These are phyloP conservation scores for Andricus quercusramuli DNA, from an alignment of 2,888 invertebrate species.

Conservation along the genomic window DNA sequence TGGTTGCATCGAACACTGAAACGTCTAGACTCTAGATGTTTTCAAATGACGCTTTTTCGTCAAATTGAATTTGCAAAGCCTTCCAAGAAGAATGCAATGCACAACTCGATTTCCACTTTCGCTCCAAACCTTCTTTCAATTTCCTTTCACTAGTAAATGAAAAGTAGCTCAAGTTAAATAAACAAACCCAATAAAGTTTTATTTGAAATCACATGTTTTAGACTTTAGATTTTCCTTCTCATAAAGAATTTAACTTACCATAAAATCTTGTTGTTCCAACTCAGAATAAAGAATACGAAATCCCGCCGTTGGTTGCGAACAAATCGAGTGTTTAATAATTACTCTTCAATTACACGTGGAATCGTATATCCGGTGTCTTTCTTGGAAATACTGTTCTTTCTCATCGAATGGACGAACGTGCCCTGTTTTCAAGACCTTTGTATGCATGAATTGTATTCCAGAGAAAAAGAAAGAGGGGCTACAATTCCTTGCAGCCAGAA, in stretches of 20 bases:
- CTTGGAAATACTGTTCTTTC: constrained; percentile 32
- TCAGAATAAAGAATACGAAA: not conserved
- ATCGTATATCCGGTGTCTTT: constrained; percentile 54
- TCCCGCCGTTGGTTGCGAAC: not conserved
- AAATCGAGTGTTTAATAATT: constrained; percentile 65
- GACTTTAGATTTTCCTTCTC: not conserved
- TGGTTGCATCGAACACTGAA: constrained; percentile 23
- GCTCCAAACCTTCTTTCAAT: constrained; percentile 6
- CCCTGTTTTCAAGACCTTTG: constrained; percentile 48
- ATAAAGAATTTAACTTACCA: not conserved
- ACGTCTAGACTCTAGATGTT: constrained; percentile 8
- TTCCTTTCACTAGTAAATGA: not conserved
- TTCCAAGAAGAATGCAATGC: constrained; percentile 21
- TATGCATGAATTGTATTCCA: constrained; percentile 45
- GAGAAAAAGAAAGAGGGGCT: constrained; percentile 9
- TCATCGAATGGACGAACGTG: constrained; percentile 50
- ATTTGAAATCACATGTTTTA: not conserved
- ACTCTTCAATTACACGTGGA: constrained; percentile 67
- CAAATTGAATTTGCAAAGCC: constrained; percentile 32
- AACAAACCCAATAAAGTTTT: not conserved
- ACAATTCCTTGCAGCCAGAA: not conserved
- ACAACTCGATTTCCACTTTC: not conserved
- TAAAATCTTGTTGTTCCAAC: constrained; percentile 11
- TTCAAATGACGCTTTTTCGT: constrained; percentile 39
- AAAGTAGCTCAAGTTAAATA: constrained; percentile 7